These are phyloP conservation scores for Apocrypta bakeri DNA, from an alignment of 1,140 invertebrate genomes.

Conservation along the genomic window DNA sequence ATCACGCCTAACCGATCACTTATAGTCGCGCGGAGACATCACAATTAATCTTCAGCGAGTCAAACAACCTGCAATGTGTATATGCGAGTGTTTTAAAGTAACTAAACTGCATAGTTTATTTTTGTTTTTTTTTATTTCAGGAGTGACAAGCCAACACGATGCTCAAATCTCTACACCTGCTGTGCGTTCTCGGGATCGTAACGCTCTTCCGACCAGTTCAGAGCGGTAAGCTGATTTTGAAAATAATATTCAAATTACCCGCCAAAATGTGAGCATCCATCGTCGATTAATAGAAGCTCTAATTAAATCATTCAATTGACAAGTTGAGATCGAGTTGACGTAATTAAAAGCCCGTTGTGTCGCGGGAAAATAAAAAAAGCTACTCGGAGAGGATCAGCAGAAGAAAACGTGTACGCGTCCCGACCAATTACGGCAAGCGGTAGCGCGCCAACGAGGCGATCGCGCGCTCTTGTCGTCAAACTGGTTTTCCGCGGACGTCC, in stretches of 20 bases:
- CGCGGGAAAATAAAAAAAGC: neutral
- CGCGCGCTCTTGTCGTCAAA: conserved; percentile 63
- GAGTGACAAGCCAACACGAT: conserved; percentile 38
- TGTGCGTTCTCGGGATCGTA: conserved; percentile 13
- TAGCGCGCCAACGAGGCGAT: conserved; percentile 28
- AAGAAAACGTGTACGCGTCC: conserved; percentile 39
- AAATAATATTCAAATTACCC: neutral
- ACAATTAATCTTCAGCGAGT: too few species aligned
- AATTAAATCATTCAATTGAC: neutral
- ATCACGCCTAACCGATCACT: too few species aligned
- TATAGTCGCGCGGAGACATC: neutral
- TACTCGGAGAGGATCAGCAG: too few species aligned
- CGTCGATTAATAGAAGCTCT: neutral
- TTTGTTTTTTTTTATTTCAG: conserved; percentile 4
- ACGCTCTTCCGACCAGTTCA: conserved; percentile 1
- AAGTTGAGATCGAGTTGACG: neutral
- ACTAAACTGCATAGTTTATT: too few species aligned
- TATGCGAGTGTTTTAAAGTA: too few species aligned
- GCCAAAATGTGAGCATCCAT: neutral
- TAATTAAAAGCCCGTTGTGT: conserved; percentile 27
- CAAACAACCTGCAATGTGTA: too few species aligned
- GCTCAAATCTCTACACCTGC: conserved; percentile 6
- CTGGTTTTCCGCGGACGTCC: conserved; percentile 61
- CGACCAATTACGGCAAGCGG: conserved; percentile 44
- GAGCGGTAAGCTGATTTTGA: conserved; percentile 23